These are phyloP conservation scores for Agriopis aurantiaria DNA, from an alignment of 2,888 invertebrate genomes.

Conservation along the genomic window DNA sequence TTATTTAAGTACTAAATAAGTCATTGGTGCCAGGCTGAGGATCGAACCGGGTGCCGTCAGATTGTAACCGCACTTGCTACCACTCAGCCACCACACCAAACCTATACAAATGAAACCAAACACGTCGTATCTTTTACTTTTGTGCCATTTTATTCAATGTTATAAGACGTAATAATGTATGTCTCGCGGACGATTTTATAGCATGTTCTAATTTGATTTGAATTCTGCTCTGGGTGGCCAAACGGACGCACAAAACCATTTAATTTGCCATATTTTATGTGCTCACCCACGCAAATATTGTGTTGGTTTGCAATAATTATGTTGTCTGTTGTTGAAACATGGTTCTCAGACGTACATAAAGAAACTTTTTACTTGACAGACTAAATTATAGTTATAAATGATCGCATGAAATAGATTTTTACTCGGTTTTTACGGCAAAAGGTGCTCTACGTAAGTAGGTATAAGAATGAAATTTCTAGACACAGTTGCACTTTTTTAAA, in stretches of 20 bases:
- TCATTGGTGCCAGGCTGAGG: too few relatives aligned
- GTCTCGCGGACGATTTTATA: conserved; percentile 7
- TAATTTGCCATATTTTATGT: conserved; percentile 19
- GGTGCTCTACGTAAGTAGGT: too few relatives aligned
- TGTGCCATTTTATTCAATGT: conserved; percentile 1
- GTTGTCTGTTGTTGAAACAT: conserved; percentile 1
- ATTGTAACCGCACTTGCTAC: too few relatives aligned
- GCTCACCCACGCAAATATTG: conserved; percentile 15
- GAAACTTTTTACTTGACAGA: neutral
- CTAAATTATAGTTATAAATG: neutral
- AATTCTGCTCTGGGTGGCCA: conserved; percentile 17
- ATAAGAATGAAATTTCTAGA: too few relatives aligned
- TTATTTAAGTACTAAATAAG: too few relatives aligned
- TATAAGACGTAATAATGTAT: conserved; percentile 1
- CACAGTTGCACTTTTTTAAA: too few relatives aligned
- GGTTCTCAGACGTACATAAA: neutral
- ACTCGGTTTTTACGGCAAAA: too few relatives aligned
- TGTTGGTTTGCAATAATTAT: conserved; percentile 10
- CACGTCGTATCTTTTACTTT: neutral
- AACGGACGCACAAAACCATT: conserved; percentile 16
- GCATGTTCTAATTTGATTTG: conserved; percentile 16
- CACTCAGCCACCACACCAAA: too few relatives aligned
- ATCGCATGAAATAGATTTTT: neutral
- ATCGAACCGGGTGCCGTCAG: too few relatives aligned
- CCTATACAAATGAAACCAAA: neutral